A percentile compares a stretch with the other conserved stretches of the same genome.
Conservation (phyloP, 2,113 vertebrate species). For the Epinephelus fuscoguttatus region DNA sequence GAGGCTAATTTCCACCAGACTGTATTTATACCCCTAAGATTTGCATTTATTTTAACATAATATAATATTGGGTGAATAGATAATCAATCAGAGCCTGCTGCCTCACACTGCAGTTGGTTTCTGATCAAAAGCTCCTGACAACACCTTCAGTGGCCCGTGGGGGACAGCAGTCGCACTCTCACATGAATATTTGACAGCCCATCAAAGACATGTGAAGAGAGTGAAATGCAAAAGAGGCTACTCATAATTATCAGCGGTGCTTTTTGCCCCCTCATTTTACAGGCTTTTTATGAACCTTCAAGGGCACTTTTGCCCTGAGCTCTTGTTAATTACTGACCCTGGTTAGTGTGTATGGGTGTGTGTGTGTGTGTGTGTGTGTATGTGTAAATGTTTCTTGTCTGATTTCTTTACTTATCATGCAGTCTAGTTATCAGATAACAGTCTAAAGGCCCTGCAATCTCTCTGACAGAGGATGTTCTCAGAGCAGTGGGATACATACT, state of each 20-base stretch:
- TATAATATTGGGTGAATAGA: background rate
- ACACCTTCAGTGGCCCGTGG: constrained; percentile 35
- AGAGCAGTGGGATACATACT: background rate
- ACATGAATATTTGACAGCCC: constrained; percentile 62
- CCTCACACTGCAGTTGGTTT: constrained; percentile 4
- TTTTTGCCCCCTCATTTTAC: constrained; percentile 42
- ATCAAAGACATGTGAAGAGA: constrained; percentile 53
- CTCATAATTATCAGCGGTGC: constrained; percentile 39
- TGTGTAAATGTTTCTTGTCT: constrained; percentile 31
- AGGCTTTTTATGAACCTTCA: constrained; percentile 51
- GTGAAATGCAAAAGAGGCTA: constrained; percentile 56
- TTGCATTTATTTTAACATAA: background rate
- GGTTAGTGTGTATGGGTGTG: constrained; percentile 17
- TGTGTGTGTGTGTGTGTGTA: constrained; percentile 40
- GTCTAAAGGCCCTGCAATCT: constrained; percentile 14
- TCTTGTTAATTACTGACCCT: constrained; percentile 60
- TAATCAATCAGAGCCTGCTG: background rate
- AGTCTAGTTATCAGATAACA: constrained; percentile 43
- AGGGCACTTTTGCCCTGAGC: constrained; percentile 39
- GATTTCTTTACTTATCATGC: constrained; percentile 31
- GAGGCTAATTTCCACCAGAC: background rate
- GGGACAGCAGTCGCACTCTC: constrained; percentile 41
- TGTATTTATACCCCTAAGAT: background rate
- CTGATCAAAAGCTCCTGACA: constrained; percentile 53
- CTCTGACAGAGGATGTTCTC: background rate